These are phyloP conservation scores for Aurelia aurita complex sp. Pacific DNA, from an alignment of 30 jellyfish, hydroid and myxozoan genomes.

Conservation along the genomic window DNA sequence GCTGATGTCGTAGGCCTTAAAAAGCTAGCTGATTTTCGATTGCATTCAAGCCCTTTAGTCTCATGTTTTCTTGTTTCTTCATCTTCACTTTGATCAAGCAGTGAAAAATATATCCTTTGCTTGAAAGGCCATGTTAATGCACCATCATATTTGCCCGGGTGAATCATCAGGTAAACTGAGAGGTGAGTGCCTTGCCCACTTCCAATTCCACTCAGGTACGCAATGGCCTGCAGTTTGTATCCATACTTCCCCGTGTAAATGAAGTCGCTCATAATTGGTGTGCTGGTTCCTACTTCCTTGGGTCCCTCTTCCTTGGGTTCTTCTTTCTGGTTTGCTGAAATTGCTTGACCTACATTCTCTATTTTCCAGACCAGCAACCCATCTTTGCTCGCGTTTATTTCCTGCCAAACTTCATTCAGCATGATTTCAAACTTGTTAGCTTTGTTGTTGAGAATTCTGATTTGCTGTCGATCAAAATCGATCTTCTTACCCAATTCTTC, in stretches of 20 bases:
- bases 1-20: slow-evolving; percentile 14
- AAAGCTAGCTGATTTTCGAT: slow-evolving; percentile 48
- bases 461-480: too few relatives aligned
- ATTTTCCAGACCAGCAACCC: slow-evolving; percentile 63
- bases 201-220: slow-evolving; percentile 46
- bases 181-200: slow-evolving; percentile 55
- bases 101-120: slow-evolving; percentile 17
- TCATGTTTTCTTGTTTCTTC: neutral
- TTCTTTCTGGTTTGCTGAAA: neutral
- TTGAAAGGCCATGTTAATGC: slow-evolving; percentile 54
- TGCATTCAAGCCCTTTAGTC: slow-evolving; percentile 32
- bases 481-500: too few relatives aligned
- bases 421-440: slow-evolving; percentile 14
- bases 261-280: slow-evolving; percentile 7
- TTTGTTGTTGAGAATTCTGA: too few relatives aligned
- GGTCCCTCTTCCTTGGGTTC: too few relatives aligned
- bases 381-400: slow-evolving; percentile 10
- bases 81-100: slow-evolving; percentile 15
- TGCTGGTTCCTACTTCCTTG: too few relatives aligned
- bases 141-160: slow-evolving; percentile 49
- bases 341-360: neutral
- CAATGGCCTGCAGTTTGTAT: slow-evolving; percentile 49
- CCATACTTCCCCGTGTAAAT: slow-evolving; percentile 61
- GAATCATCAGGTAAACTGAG: slow-evolving; percentile 44
- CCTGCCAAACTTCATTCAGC: slow-evolving; percentile 2